Evolutionary conservation across 2,888 invertebrate genomes (phyloP).

Genomic region (Sarcophaga caerulescens): DNA sequence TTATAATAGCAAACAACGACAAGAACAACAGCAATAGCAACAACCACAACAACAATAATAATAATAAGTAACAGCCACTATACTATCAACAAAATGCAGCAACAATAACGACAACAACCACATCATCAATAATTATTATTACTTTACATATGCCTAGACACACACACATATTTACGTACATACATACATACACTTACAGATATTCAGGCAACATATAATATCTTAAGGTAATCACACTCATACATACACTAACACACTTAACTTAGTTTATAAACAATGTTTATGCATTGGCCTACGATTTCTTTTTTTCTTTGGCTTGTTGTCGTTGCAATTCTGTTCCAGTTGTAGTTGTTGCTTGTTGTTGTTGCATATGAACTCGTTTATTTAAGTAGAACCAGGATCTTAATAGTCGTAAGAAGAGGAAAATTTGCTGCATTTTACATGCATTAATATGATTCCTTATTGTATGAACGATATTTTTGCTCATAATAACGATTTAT

Average conservation of each 20-base stretch:
- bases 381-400: conserved; percentile 65
- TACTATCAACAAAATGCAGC: conserved; percentile 57
- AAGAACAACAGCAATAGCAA: conserved; percentile 51
- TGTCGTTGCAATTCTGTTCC: too few species aligned
- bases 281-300: conserved; percentile 39
- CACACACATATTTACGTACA: background rate
- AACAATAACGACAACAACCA: conserved; percentile 62
- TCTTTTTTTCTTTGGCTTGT: background rate
- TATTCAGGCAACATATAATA: conserved; percentile 59
- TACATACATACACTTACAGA: conserved; percentile 16
- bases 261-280: background rate
- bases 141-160: conserved; percentile 65
- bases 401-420: conserved; percentile 53
- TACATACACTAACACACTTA: background rate
- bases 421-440: conserved; percentile 59
- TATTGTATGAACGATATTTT: conserved; percentile 63
- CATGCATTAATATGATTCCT: conserved; percentile 65
- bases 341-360: background rate
- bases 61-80: conserved; percentile 33
- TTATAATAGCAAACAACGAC: conserved; percentile 55
- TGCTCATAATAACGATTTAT: conserved; percentile 72
- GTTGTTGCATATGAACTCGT: conserved; percentile 58
- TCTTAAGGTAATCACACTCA: conserved; percentile 14
- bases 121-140: conserved; percentile 72
- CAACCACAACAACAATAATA: too few species aligned